These are phyloP conservation scores for Paralinhomoeus sp. DNA, from an alignment of 2,888 invertebrate species.

Conservation along the genomic window DNA sequence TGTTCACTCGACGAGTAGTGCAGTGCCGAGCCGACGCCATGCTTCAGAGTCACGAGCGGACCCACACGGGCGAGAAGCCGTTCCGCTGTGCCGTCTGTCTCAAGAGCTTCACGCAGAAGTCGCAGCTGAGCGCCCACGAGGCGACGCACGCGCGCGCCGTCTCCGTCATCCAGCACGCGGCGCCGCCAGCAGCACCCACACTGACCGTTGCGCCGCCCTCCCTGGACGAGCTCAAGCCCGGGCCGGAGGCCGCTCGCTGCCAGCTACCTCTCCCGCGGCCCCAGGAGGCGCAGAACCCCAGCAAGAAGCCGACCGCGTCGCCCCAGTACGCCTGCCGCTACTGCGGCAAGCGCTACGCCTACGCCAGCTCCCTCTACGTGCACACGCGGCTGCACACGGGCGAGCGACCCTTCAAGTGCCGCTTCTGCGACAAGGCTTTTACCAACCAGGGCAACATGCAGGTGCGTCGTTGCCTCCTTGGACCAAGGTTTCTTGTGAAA, in stretches of 20 bases:
- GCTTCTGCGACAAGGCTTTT: constrained; percentile 17
- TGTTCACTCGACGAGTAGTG: no score
- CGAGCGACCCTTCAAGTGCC: constrained; percentile 17
- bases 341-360: constrained; percentile 21
- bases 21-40: no score
- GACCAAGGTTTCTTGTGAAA: constrained; percentile 1
- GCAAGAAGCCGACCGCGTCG: no score
- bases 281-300: background rate
- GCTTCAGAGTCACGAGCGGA: constrained; percentile 16
- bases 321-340: constrained; percentile 14
- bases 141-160: constrained; percentile 14
- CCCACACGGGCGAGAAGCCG: constrained; percentile 21
- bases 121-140: constrained; percentile 22
- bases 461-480: constrained; percentile 5
- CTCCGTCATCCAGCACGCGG: no score
- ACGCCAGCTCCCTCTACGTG: constrained; percentile 19
- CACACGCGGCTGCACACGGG: constrained; percentile 23
- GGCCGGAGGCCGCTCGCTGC: no score
- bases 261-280: no score
- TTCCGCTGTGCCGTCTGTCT: constrained; percentile 17
- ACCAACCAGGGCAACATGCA: constrained; percentile 20
- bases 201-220: no score
- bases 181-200: background rate
- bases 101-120: constrained; percentile 21
- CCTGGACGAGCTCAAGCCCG: no score